A percentile compares a stretch with the other conserved stretches of the same genome.
phyloP scores from a whole-genome alignment of 2,797 vertebrate species.

The Coracias cyanogaster region DNA sequence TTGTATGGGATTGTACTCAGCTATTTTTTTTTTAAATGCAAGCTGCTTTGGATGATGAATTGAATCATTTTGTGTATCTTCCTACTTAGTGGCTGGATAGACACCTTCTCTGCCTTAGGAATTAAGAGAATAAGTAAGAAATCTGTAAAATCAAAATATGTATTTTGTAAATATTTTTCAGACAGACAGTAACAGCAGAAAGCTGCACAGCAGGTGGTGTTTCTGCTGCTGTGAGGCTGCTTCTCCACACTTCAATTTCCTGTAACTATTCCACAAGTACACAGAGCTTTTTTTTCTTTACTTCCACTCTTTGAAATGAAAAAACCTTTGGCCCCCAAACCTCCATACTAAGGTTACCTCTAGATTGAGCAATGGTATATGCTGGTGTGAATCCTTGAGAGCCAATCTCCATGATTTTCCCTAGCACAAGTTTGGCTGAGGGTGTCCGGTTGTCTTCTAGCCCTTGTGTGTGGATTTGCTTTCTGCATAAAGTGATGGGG shows the following conservation, averaged over 20 bases:
- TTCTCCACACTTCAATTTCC: neutral
- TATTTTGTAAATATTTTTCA: neutral
- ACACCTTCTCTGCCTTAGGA: neutral
- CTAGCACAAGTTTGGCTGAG: neutral
- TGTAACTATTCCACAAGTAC: neutral
- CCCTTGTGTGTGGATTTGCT: neutral
- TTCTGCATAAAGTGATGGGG: neutral
- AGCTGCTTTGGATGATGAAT: neutral
- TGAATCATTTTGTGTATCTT: neutral
- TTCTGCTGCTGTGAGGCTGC: neutral
- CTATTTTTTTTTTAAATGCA: neutral
- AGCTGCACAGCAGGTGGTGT: neutral
- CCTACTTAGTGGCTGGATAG: neutral
- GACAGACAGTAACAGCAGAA: neutral
- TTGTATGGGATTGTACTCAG: neutral
- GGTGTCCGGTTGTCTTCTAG: neutral
- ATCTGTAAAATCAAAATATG: neutral
- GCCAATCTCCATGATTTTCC: neutral
- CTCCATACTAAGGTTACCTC: neutral
- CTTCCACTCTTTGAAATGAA: neutral
- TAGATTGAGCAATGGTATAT: neutral
- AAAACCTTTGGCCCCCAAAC: neutral
- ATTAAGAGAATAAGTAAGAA: neutral
- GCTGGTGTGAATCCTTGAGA: neutral
- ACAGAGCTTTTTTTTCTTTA: fast-evolving